Base-by-base conservation (phyloP, 2,888 invertebrate species). In the Anorthoa munda region DNA sequence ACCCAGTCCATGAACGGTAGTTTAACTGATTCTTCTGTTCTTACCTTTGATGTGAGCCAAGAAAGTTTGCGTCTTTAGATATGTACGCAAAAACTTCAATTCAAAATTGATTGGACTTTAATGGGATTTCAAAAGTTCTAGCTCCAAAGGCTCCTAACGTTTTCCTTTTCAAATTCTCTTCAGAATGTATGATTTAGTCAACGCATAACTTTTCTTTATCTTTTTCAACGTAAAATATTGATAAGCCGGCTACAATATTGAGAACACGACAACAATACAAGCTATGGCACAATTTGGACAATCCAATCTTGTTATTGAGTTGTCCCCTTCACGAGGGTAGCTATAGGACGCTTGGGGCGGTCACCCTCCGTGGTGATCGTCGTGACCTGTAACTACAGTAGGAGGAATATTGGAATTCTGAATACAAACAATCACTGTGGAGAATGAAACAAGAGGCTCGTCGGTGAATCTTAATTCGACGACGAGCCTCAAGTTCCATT, bases 31-130 rank as follows among this genome's bases (percentile, higher is more conserved):
- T 12, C 67, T 72, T 69, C 77, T 81, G 59, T 7, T 17, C 0
- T 17, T 55, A 26, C n/a, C 1, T 23, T 7, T 23, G 9, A n/a
- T 1, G 23, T 58, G 51, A 26, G 12, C 21, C 17, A 56, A 58
- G 26, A 68, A 74, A 70, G 67, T 74, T 65, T 39, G 26, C 72
- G 39, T 69, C 65, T 76, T 48, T 26, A 75, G 66, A 53, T 73
- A 68, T 61, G 51, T 63, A 59, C 50, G 31, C 67, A 61, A 73
- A 80, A 77, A 75, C 72, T 68, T 79, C 23, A 65, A 72, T 67
- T 74, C 53, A 58, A 73, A 73, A 77, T 77, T 75, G 69, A 83
- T 83, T 76, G 68, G 60, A 71, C 45, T 80, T 77, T 74, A 83
- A 85, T 74, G 69, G 66, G 70, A 72, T 84, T 56, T 59, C 61